Evolutionary conservation across 2,113 vertebrate genomes (phyloP), one percentile per base, ranked within the genome.

Genomic region (Oceanodroma tethys): DNA sequence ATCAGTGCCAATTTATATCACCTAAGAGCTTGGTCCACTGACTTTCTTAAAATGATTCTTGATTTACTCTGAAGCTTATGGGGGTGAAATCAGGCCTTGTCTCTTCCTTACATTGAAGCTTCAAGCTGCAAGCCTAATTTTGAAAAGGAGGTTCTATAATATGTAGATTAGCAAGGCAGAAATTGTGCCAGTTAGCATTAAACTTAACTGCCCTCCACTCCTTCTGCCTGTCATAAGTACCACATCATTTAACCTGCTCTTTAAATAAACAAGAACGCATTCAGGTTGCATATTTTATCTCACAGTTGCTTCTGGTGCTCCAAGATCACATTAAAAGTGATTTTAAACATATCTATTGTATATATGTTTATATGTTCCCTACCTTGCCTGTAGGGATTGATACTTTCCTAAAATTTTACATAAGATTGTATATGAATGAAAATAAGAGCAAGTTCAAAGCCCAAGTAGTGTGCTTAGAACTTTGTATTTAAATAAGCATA

Each of bases 371-470:
- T 65, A 23, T 30, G 21, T 36, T 96, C 50, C 27, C 30, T 71
- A 16, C 23, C 48, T 90, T 92, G 80, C 83, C 78, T 92, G 29
- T 6, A 60, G 94, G 88, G 45, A 60, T 50, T 81, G 66, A 76
- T n/a, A 81, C 26, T 58, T 22, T 86, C 90, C 52, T 62, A 48
- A 95, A 93, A 83, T 94, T 94, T 95, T 96, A 83, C 91, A 67
- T 93, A 75, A 89, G 63, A 89, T 84, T 91, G 59, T 96, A 94
- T 60, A 86, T 43, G 59, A 95, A 95, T 89, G 83, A 92, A 97
- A 97, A 97, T 40, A 91, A 93, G 82, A 92, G 30, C 32, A 71
- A 97, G 89, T 96, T 97, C 95, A 97, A 97, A 97, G 96, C 53
- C 62, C 53, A 80, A 48, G 43, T 19, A 65, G 60, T 21, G 17